phyloP scores from a whole-genome alignment of 2,888 invertebrate species.

The Chirona hameri region DNA sequence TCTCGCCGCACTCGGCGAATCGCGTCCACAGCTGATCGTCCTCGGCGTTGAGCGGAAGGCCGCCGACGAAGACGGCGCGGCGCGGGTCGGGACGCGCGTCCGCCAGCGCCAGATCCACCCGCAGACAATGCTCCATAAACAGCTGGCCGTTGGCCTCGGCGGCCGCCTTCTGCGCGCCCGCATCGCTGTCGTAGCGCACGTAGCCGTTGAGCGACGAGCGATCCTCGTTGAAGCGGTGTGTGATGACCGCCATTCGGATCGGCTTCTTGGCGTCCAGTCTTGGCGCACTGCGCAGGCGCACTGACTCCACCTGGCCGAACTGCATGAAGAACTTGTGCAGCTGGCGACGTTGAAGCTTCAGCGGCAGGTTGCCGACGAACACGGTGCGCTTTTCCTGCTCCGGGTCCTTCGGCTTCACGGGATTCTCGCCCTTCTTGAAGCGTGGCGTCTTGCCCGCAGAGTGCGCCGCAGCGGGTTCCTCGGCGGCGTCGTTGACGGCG shows the following conservation, averaged over 20 bases:
- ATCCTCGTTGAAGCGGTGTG: neutral
- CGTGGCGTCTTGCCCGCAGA: neutral
- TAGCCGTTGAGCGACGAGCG: neutral
- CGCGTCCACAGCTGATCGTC: slow-evolving; percentile 32
- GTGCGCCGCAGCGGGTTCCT: neutral
- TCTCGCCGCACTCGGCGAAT: slow-evolving; percentile 30
- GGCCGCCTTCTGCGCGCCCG: neutral
- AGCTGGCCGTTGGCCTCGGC: neutral
- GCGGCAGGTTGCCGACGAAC: slow-evolving; percentile 35
- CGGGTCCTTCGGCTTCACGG: slow-evolving; percentile 2
- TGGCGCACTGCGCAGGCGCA: too few species aligned
- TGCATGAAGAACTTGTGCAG: slow-evolving; percentile 26
- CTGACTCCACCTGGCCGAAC: slow-evolving; percentile 30
- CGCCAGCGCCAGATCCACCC: slow-evolving; percentile 26
- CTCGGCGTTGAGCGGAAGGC: slow-evolving; percentile 28
- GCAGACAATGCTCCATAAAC: neutral
- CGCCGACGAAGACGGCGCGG: slow-evolving; percentile 34
- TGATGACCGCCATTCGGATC: slow-evolving; percentile 13
- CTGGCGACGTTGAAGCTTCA: neutral
- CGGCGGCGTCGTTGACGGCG: neutral
- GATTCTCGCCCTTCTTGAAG: neutral
- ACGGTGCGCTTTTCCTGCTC: slow-evolving; percentile 32
- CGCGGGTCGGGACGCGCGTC: slow-evolving; percentile 10
- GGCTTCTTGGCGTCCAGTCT: neutral
- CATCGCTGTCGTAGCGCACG: too few species aligned